Evolutionary conservation across 2,113 vertebrate species (phyloP).

Genomic region (Heterotis niloticus): DNA sequence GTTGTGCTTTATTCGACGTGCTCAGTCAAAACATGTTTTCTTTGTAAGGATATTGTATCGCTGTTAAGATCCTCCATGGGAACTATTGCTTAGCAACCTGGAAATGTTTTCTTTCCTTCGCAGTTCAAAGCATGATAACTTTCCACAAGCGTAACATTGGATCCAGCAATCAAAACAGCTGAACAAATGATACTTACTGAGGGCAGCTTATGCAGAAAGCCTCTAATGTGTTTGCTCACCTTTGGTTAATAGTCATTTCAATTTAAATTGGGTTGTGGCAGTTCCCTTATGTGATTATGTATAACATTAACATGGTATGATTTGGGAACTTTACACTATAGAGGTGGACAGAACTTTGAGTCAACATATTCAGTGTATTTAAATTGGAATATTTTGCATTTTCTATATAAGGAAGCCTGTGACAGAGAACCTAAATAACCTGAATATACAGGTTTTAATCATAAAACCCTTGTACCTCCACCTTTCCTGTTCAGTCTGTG

Average conservation of each 20-base stretch:
- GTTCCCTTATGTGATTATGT: background rate
- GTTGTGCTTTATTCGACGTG: background rate
- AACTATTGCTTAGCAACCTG: slow-evolving; percentile 24
- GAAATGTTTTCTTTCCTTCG: slow-evolving; percentile 17
- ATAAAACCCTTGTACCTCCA: background rate
- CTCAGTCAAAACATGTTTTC: background rate
- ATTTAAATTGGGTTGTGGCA: background rate
- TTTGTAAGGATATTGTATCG: slow-evolving; percentile 5
- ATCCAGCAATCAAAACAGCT: background rate
- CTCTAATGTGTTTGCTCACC: background rate
- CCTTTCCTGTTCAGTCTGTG: no score
- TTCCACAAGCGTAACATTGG: background rate
- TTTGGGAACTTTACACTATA: background rate
- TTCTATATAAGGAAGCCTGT: no score
- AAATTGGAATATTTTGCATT: no score
- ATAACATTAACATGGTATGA: background rate
- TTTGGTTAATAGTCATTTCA: background rate
- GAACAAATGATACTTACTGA: background rate
- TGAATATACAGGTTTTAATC: background rate
- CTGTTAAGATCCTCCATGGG: slow-evolving; percentile 15
- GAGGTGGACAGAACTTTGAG: background rate
- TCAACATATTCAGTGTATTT: background rate
- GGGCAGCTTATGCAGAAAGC: background rate
- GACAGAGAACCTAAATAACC: no score
- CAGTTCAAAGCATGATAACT: background rate